These are phyloP conservation scores for Odontamblyopus lacepedii DNA, from an alignment of 2,797 vertebrate genomes.

Conservation along the genomic window DNA sequence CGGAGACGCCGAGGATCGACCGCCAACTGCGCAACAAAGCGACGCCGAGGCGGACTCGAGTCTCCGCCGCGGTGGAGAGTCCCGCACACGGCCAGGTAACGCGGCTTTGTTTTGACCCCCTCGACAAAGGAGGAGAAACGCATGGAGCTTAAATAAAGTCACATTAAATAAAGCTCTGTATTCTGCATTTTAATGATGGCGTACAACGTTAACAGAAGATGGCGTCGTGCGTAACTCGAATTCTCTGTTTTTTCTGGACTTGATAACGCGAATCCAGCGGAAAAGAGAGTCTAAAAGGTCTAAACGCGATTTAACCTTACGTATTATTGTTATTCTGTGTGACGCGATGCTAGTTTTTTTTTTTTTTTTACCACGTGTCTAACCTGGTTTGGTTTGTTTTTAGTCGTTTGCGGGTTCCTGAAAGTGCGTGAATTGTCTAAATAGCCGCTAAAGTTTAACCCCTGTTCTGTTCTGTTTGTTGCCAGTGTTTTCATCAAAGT, in stretches of 20 bases:
- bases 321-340: too few relatives aligned
- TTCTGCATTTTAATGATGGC: not conserved
- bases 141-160: not conserved
- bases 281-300: not conserved
- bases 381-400: not conserved
- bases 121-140: not conserved
- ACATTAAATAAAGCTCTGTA: not conserved
- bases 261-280: not conserved
- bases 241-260: not conserved
- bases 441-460: not conserved
- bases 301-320: not conserved
- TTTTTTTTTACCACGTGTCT: not conserved
- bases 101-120: not conserved
- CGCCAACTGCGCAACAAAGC: constrained; percentile 30
- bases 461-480: too few relatives aligned
- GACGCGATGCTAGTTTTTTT: too few relatives aligned
- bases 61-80: constrained; percentile 12
- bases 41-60: constrained; percentile 27
- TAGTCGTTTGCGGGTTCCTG: not conserved
- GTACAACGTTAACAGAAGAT: not conserved
- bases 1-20: constrained; percentile 40
- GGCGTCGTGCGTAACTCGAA: not conserved
- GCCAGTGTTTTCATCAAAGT: not conserved
- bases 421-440: not conserved
- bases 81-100: constrained; percentile 33